Evolutionary conservation across 2,113 vertebrate genomes (phyloP).

Genomic region (Xenus cinereus): DNA sequence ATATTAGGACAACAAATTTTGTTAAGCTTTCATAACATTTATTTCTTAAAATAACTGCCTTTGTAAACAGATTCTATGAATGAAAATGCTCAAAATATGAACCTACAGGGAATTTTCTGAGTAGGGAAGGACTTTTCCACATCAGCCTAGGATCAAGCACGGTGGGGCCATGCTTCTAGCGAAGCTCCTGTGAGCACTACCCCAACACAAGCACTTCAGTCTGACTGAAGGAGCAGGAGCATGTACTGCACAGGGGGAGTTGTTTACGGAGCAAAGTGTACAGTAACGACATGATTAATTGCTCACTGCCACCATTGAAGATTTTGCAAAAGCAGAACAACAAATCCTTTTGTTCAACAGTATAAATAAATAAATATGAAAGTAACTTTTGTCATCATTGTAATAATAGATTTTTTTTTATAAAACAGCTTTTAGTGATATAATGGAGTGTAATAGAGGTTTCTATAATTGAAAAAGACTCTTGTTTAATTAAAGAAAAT

Average conservation of each 20-base stretch:
- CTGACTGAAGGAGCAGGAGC: not conserved
- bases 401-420: not conserved
- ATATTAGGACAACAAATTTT: not conserved
- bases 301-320: not conserved
- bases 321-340: not conserved
- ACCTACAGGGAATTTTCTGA: not conserved
- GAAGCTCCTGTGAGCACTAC: not conserved
- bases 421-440: not conserved
- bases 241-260: not conserved
- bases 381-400: not conserved
- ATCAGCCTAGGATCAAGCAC: not conserved
- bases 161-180: not conserved
- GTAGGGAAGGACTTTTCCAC: not conserved
- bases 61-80: not conserved
- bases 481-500: not conserved
- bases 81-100: not conserved
- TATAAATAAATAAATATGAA: not conserved
- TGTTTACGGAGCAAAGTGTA: not conserved
- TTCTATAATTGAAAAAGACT: not conserved
- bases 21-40: not conserved
- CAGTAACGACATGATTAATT: not conserved
- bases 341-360: not conserved
- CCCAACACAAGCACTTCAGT: not conserved
- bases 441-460: not conserved
- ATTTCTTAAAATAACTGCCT: not conserved